Base-by-base conservation (phyloP, 2,113 vertebrate species). In the Albula goreensis region DNA sequence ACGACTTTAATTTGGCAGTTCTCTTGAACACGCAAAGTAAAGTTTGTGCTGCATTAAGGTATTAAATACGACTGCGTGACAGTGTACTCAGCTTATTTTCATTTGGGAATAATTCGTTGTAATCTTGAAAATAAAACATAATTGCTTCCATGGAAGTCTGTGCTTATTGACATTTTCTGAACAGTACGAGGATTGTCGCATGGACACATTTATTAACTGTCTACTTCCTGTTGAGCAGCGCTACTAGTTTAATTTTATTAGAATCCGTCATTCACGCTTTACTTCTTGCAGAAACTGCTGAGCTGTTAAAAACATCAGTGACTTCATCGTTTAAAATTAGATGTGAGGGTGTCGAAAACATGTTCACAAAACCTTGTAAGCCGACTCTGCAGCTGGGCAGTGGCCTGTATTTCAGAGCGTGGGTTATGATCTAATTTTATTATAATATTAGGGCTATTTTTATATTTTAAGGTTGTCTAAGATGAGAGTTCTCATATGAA, bases 261-360 rank as follows among this genome's bases (percentile, higher is more conserved):
- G 25, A 56, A 9, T 41, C 31, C n/a, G 6, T 9, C 50, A 50
- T 50, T 17, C 79, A 50, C 81, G n/a, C 19, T 57, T 82, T 2
- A 57, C 13, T 22, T 66, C 17, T 70, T 50, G 17, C 25, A 48
- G 19, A 50, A 70, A 48, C 17, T 83, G 82, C 82, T 49, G 60
- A 19, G 57, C 19, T 17, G 41, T 79, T 78, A 79, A 53, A 78
- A 52, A 25, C 15, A 78, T 79, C 19, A 13, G 22, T 78, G 74
- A 85, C 70, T 51, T 57, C 83, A 79, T 70, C 2, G 13, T 19
- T n/a, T 85, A 79, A 78, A 85, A 79, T 85, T 78, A 85, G 83
- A 85, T 25, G 41, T 41, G 11, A 85, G 74, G 25, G 52, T 78
- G 51, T 85, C 50, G 70, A 74, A 78, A 85, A 77, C 50, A 85